Percentiles rank a stretch among this genome's conserved stretches.
Evolutionary conservation across 2,888 invertebrate species (phyloP).

Genomic region (Meliscaeva auricollis): DNA sequence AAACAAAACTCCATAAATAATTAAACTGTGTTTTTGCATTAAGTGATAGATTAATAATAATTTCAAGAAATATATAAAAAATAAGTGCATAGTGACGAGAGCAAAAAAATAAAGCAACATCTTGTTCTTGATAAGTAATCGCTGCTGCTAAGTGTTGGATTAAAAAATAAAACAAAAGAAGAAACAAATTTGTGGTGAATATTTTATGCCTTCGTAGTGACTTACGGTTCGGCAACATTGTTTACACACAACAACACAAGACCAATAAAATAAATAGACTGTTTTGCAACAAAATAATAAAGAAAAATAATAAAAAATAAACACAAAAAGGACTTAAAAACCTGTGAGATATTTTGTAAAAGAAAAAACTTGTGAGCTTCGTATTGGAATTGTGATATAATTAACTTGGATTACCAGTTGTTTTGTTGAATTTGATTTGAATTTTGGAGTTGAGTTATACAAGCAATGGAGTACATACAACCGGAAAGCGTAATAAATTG

Average conservation of each 20-base stretch:
- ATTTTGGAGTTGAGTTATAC: constrained; percentile 40
- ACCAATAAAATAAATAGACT: constrained; percentile 56
- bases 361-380: constrained; percentile 28
- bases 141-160: constrained; percentile 41
- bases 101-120: constrained; percentile 10
- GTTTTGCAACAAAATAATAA: not conserved
- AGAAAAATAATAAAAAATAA: no score
- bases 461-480: constrained; percentile 70
- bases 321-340: constrained; percentile 50
- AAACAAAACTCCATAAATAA: constrained; percentile 26
- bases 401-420: constrained; percentile 71
- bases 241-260: constrained; percentile 62
- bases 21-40: constrained; percentile 37
- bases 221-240: constrained; percentile 68
- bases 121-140: not conserved
- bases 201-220: constrained; percentile 52
- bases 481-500: constrained; percentile 63
- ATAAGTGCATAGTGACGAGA: constrained; percentile 14
- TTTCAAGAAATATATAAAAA: constrained; percentile 35
- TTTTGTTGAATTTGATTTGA: constrained; percentile 39
- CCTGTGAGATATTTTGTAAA: constrained; percentile 26
- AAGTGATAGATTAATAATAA: constrained; percentile 53
- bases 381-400: constrained; percentile 56
- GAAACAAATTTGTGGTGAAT: constrained; percentile 42
- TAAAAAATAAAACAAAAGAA: not conserved